These are phyloP conservation scores for Ridgeia piscesae DNA, from an alignment of 1,140 invertebrate genomes.

Conservation along the genomic window DNA sequence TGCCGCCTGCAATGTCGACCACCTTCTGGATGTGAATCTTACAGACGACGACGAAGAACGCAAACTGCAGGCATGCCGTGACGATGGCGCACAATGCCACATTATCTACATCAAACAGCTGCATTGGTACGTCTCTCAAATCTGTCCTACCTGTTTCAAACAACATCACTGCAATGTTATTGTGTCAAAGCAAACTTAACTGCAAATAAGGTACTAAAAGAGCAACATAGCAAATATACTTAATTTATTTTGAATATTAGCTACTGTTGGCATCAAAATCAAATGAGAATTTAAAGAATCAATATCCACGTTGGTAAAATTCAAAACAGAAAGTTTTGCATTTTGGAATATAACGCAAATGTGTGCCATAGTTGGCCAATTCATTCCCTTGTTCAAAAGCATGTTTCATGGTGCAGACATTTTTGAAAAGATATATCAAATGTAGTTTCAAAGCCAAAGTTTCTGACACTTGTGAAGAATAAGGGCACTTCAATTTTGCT, in stretches of 20 bases:
- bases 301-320: too few relatives aligned
- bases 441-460: too few relatives aligned
- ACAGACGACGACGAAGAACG: not conserved
- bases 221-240: not conserved
- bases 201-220: not conserved
- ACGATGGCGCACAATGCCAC: not conserved
- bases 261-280: too few relatives aligned
- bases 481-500: too few relatives aligned
- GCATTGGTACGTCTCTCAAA: not conserved
- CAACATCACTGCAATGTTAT: not conserved
- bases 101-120: not conserved
- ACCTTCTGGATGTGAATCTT: not conserved
- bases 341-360: too few relatives aligned
- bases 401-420: too few relatives aligned
- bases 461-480: too few relatives aligned
- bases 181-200: not conserved
- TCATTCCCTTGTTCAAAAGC: too few relatives aligned
- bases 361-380: too few relatives aligned
- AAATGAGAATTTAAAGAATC: too few relatives aligned
- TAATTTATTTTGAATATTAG: not conserved
- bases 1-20: slow-evolving; percentile 8
- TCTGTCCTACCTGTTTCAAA: not conserved
- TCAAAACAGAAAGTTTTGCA: too few relatives aligned
- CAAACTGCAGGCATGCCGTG: not conserved
- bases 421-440: too few relatives aligned